Percentiles rank a stretch among this genome's conserved stretches.
Evolutionary conservation across 2,113 vertebrate species (phyloP).

Genomic region (Ahaetulla prasina): DNA sequence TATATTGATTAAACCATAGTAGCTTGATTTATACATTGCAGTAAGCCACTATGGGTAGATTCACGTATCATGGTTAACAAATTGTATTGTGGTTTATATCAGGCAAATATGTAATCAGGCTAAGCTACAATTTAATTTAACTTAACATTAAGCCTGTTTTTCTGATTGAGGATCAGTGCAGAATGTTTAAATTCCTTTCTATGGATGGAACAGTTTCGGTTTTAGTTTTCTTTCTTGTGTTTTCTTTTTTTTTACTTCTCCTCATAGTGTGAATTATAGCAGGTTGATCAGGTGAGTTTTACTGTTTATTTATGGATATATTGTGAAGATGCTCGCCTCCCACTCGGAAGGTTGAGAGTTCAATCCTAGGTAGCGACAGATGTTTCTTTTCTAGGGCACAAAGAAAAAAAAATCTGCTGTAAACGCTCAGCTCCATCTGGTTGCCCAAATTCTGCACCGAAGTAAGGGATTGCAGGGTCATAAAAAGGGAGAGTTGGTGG

Average conservation of each 20-base stretch:
- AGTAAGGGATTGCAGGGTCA: background rate
- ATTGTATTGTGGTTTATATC: background rate
- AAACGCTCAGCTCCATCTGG: background rate
- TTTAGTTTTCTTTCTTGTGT: background rate
- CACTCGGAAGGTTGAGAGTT: background rate
- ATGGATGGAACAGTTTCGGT: no score
- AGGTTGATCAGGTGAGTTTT: background rate
- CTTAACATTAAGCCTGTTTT: background rate
- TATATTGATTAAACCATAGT: background rate
- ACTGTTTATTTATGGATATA: background rate
- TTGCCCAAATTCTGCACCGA: background rate
- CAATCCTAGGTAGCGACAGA: background rate
- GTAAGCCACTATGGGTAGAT: background rate
- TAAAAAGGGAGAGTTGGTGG: background rate
- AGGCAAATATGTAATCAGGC: background rate
- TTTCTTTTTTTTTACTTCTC: background rate
- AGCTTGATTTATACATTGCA: background rate
- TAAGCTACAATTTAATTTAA: no score
- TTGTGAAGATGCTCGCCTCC: background rate
- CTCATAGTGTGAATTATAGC: background rate
- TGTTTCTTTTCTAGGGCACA: background rate
- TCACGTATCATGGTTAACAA: background rate
- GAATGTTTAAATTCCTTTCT: background rate
- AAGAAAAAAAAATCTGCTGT: background rate
- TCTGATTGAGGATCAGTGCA: background rate